A percentile compares a stretch with the other conserved stretches of the same genome.
Evolutionary conservation across 2,888 invertebrate species (phyloP).

Genomic region (Dryobotodes eremita): DNA sequence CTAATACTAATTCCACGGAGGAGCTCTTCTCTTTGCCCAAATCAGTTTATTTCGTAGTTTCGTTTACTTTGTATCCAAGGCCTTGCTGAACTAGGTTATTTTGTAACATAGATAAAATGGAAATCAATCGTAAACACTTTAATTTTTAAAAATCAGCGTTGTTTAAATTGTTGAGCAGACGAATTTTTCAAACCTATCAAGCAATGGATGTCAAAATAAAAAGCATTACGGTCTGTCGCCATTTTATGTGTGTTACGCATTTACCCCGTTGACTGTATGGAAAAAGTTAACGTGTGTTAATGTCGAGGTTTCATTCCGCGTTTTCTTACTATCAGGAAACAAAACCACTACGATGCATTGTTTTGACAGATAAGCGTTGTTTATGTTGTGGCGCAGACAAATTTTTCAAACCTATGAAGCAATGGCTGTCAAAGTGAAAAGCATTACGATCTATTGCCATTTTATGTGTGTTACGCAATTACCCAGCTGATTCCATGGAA

Average conservation of each 20-base stretch:
- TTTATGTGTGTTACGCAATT: background rate
- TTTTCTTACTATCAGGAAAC: too few species aligned
- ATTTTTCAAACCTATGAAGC: background rate
- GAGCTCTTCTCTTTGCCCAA: background rate
- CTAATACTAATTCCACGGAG: too few species aligned
- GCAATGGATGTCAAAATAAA: too few species aligned
- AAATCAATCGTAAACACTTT: background rate
- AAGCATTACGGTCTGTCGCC: too few species aligned
- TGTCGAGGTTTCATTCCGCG: too few species aligned
- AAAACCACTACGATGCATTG: too few species aligned
- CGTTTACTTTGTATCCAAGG: background rate
- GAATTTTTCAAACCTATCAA: background rate
- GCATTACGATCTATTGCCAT: too few species aligned
- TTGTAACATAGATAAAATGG: background rate
- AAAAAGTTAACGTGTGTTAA: too few species aligned
- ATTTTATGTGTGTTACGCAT: too few species aligned
- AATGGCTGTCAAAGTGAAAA: too few species aligned
- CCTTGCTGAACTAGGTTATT: background rate
- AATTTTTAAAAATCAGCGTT: background rate
- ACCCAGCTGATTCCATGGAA: background rate
- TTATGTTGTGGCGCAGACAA: background rate
- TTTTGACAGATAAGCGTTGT: background rate
- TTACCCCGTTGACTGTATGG: too few species aligned
- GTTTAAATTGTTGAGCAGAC: background rate
- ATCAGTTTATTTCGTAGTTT: background rate